These are phyloP conservation scores for Sclerurus mexicanus DNA, from an alignment of 2,113 vertebrate species.

Conservation along the genomic window DNA sequence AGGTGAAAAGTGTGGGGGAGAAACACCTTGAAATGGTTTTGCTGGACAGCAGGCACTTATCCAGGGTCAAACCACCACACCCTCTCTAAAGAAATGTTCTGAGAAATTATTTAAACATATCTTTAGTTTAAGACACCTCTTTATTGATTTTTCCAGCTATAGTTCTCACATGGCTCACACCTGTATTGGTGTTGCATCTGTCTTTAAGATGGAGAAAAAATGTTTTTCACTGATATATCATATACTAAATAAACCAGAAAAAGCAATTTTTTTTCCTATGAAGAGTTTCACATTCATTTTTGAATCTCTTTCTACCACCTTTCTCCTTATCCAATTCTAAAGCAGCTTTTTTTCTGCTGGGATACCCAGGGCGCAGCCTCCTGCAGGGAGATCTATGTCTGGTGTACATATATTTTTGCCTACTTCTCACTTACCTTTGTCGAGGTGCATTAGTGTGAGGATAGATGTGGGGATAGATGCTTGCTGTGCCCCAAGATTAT, in stretches of 20 bases:
- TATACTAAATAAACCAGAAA: background rate
- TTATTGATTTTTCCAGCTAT: background rate
- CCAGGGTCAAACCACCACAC: too few species aligned
- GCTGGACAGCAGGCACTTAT: too few species aligned
- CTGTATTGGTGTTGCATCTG: background rate
- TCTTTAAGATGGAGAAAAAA: background rate
- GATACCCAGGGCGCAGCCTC: rapidly evolving
- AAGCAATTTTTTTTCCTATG: rapidly evolving
- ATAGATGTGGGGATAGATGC: background rate
- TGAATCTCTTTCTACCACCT: background rate
- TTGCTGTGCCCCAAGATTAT: background rate
- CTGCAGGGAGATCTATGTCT: rapidly evolving
- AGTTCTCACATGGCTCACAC: background rate
- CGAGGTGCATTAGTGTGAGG: background rate
- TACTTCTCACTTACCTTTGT: background rate
- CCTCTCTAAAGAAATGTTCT: background rate
- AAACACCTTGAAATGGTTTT: too few species aligned
- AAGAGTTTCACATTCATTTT: background rate
- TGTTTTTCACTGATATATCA: rapidly evolving
- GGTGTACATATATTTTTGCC: background rate
- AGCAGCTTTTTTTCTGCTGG: background rate
- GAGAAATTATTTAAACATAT: background rate
- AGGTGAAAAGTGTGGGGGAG: too few species aligned
- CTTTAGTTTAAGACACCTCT: background rate
- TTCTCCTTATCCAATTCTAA: background rate